phyloP scores from a whole-genome alignment of 2,888 invertebrate genomes.

The Drosophila phalerata region DNA sequence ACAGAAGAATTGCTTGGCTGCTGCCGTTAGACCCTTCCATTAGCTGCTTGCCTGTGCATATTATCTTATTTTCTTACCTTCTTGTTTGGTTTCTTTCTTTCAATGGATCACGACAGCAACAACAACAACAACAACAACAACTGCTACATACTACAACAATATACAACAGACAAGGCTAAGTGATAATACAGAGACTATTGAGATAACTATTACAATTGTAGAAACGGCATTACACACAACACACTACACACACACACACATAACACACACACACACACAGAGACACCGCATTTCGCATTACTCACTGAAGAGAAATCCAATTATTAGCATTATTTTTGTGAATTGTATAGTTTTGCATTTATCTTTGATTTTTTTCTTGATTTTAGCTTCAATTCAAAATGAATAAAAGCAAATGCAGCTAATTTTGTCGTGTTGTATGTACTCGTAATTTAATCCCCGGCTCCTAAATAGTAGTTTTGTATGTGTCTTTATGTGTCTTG shows the following conservation, averaged over 20 bases:
- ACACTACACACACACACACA: background rate
- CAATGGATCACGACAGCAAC: conserved; percentile 13
- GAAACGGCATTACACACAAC: background rate
- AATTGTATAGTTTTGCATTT: too few species aligned
- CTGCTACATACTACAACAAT: background rate
- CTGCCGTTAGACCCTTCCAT: conserved; percentile 19
- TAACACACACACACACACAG: conserved; percentile 28
- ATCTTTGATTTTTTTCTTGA: conserved; percentile 12
- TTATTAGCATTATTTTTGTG: conserved; percentile 9
- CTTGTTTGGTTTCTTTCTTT: conserved; percentile 10
- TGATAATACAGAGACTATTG: background rate
- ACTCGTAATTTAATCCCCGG: conserved; percentile 76
- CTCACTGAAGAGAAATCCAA: conserved; percentile 6
- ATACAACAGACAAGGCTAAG: background rate
- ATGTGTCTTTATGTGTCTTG: conserved; percentile 85
- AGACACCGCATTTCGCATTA: conserved; percentile 21
- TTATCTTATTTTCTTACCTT: conserved; percentile 5
- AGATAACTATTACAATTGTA: background rate
- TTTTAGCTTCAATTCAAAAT: conserved; percentile 55
- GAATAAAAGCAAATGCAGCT: conserved; percentile 29
- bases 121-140: background rate
- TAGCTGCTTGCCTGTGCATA: conserved; percentile 41
- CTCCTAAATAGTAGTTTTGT: conserved; percentile 85
- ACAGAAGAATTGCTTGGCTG: conserved; percentile 29
- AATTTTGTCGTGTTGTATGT: conserved; percentile 76